phyloP scores from a whole-genome alignment of 2,888 invertebrate species.

The Eremobia ochroleuca region DNA sequence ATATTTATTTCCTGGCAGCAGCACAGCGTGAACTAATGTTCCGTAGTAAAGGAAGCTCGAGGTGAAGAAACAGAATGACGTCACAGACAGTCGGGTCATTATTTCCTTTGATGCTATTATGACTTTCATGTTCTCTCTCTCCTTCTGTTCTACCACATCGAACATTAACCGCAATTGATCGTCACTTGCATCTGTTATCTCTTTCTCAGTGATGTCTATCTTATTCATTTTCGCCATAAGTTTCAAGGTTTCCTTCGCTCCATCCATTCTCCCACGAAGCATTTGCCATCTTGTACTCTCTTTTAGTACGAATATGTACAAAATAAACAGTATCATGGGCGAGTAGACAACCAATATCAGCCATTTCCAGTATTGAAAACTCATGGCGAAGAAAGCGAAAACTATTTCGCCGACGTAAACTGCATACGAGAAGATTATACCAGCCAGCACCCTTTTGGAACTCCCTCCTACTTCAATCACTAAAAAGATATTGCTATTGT shows the following conservation, averaged over 20 bases:
- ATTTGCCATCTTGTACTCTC: constrained; percentile 86
- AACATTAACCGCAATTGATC: constrained; percentile 77
- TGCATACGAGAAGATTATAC: constrained; percentile 83
- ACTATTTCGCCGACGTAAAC: constrained; percentile 82
- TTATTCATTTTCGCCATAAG: constrained; percentile 78
- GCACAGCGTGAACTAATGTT: constrained; percentile 78
- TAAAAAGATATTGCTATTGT: constrained; percentile 68
- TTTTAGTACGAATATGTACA: constrained; percentile 75
- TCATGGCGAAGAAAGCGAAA: constrained; percentile 82
- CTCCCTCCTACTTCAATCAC: constrained; percentile 85
- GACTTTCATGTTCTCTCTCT: constrained; percentile 79
- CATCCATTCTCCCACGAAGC: constrained; percentile 77
- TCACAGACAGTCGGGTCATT: constrained; percentile 79
- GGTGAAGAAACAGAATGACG: constrained; percentile 82
- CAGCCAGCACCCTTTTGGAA: constrained; percentile 81
- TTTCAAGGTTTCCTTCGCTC: constrained; percentile 79
- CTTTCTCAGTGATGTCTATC: constrained; percentile 72
- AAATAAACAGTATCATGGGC: constrained; percentile 78
- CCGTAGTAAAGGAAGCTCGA: constrained; percentile 85
- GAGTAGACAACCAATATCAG: constrained; percentile 78
- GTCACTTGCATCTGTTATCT: constrained; percentile 77
- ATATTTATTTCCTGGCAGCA: constrained; percentile 84
- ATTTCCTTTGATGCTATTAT: constrained; percentile 82
- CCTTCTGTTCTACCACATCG: constrained; percentile 78
- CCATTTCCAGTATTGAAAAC: constrained; percentile 81